A percentile compares a stretch with the other conserved stretches of the same genome.
phyloP scores from a whole-genome alignment of 2,797 vertebrate genomes.

The Bradypodion ventrale region DNA sequence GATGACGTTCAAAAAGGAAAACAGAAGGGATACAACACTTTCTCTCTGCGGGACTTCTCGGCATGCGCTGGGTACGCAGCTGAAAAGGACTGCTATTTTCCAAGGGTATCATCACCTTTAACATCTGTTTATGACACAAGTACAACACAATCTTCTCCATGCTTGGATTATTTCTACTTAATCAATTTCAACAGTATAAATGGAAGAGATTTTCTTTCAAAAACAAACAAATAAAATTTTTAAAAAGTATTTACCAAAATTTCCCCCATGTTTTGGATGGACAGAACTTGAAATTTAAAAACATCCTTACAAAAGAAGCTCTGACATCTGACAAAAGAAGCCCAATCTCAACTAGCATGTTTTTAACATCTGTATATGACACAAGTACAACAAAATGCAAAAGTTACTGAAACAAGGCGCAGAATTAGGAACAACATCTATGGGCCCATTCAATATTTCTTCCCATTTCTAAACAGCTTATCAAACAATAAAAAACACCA shows the following conservation, averaged over 20 bases:
- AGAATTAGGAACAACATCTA: too few species aligned
- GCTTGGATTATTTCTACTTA: background rate
- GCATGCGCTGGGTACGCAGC: too few species aligned
- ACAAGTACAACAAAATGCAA: background rate
- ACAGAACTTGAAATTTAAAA: background rate
- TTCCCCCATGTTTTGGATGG: background rate
- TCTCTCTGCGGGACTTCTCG: too few species aligned
- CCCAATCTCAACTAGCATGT: background rate
- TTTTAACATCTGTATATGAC: background rate
- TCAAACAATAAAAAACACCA: background rate
- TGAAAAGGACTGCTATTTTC: too few species aligned
- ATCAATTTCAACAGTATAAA: background rate
- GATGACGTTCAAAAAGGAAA: too few species aligned
- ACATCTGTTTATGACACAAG: background rate
- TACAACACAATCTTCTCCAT: background rate
- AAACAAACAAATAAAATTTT: too few species aligned
- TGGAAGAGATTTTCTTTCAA: background rate
- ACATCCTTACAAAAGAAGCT: background rate
- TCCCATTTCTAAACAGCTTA: background rate
- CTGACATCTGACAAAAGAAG: too few species aligned
- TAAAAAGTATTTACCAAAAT: background rate
- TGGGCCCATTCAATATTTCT: background rate
- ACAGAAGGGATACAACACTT: too few species aligned
- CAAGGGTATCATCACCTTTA: too few species aligned
- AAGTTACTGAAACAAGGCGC: background rate